These are phyloP conservation scores for Plectropomus leopardus DNA, from an alignment of 2,113 vertebrate genomes.

Conservation along the genomic window DNA sequence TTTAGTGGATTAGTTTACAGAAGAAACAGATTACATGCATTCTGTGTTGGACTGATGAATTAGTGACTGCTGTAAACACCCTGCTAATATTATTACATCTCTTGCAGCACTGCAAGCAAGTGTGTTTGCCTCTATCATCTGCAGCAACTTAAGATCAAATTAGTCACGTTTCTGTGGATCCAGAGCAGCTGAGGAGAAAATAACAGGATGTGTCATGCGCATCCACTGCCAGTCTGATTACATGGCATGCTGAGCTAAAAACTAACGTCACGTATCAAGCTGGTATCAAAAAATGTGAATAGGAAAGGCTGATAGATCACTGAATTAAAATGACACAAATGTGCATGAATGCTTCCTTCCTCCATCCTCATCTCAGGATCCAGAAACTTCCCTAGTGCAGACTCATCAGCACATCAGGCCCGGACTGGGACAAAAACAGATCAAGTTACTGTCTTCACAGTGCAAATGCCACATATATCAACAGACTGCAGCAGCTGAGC, in stretches of 20 bases:
- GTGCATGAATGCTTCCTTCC: background rate
- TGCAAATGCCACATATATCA: conserved; percentile 17
- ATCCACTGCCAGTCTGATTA: background rate
- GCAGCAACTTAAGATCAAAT: background rate
- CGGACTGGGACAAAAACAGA: conserved; percentile 42
- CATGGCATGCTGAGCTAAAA: background rate
- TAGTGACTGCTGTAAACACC: background rate
- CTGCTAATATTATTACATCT: background rate
- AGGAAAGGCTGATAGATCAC: background rate
- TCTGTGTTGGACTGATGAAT: background rate
- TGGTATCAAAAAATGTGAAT: background rate
- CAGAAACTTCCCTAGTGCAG: background rate
- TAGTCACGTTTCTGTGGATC: background rate
- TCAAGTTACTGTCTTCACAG: conserved; percentile 21
- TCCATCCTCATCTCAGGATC: conserved; percentile 10
- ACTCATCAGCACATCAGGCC: conserved; percentile 15
- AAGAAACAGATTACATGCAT: conserved; percentile 19
- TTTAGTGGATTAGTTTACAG: conserved; percentile 16
- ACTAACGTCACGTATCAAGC: background rate
- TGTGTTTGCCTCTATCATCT: background rate
- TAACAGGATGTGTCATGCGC: conserved; percentile 7
- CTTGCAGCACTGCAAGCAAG: background rate
- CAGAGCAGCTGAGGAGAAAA: conserved; percentile 13
- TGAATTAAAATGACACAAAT: background rate
- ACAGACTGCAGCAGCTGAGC: conserved; percentile 18